Evolutionary conservation across 2,888 invertebrate species (phyloP).

Genomic region (Zootermopsis nevadensis): DNA sequence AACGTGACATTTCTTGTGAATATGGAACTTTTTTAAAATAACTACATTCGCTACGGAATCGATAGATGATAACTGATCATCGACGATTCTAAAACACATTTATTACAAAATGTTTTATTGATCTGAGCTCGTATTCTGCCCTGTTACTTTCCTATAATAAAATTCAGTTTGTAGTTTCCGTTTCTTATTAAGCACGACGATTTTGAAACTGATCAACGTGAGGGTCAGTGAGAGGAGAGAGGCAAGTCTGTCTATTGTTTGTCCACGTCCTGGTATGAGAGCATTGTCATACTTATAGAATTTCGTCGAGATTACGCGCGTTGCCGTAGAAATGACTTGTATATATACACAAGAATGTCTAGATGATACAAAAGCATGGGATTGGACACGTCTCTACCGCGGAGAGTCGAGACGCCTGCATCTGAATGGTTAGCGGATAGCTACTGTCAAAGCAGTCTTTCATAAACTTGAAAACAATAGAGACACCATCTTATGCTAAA

Average conservation of each 20-base stretch:
- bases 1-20: too few relatives aligned
- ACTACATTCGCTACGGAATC: too few relatives aligned
- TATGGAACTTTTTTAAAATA: too few relatives aligned
- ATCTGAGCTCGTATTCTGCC: too few relatives aligned
- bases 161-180: too few relatives aligned
- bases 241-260: neutral
- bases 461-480: slow-evolving; percentile 32
- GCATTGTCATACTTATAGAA: neutral
- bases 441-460: slow-evolving; percentile 26
- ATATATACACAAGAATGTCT: slow-evolving; percentile 5
- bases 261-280: neutral
- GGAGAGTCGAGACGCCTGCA: slow-evolving; percentile 13
- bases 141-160: too few relatives aligned
- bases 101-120: too few relatives aligned
- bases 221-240: neutral
- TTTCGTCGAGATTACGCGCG: slow-evolving; percentile 10
- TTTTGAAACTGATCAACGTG: too few relatives aligned
- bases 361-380: slow-evolving; percentile 13
- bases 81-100: too few relatives aligned
- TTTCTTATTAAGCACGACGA: too few relatives aligned
- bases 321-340: neutral
- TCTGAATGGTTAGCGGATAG: slow-evolving; percentile 18
- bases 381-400: slow-evolving; percentile 23
- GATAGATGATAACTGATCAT: too few relatives aligned
- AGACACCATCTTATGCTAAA: neutral